Base-by-base conservation (phyloP, 1,140 invertebrate genomes). In the Heliothis subflexa region DNA sequence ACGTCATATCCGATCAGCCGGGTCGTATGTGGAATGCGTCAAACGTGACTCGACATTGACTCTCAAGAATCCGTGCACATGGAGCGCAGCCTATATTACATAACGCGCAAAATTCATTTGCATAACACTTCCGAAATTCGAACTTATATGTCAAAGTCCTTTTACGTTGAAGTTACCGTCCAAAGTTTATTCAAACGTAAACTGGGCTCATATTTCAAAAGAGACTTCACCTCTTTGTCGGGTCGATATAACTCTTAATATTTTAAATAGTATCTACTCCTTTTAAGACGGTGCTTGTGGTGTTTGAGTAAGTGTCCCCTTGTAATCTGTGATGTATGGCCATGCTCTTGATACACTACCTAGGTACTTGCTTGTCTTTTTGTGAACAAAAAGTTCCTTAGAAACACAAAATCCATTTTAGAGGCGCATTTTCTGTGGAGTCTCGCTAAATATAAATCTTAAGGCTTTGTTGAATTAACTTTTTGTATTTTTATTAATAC, bases 241-340 rank as follows among this genome's bases (percentile, higher is more conserved):
- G 59, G 14, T 61, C 16, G 50, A 70, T 50, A 71, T 70, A 78
- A 66, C 18, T 70, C 66, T 50, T 70, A 50, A 40, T 57, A 68
- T 68, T 77, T 77, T 71, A 70, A 71, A 71, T 71, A 78, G 66
- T 78, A 78, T 78, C 64, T 77, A 71, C 64, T 70, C 64, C 76
- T 71, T 71, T 78, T 78, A 78, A 66, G 64, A 61, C 45, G 52
- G 52, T 61, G 54, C 54, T 70, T 71, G 74, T 77, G 64, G 66
- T 78, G 54, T 61, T 78, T 78, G 66, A 78, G 76, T 78, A 71
- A 78, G 76, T 78, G 66, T 78, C 76, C 55, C 18, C 64, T 64
- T 78, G 66, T 78, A 78, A 78, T 78, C 76, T 78, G 64, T 78
- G 76, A 78, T 78, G 45, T 78, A 78, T 71, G 76, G 54, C 64